Evolutionary conservation across 2,888 invertebrate genomes (phyloP), one percentile per base, ranked within the genome.

Genomic region (Euproctis similis): DNA sequence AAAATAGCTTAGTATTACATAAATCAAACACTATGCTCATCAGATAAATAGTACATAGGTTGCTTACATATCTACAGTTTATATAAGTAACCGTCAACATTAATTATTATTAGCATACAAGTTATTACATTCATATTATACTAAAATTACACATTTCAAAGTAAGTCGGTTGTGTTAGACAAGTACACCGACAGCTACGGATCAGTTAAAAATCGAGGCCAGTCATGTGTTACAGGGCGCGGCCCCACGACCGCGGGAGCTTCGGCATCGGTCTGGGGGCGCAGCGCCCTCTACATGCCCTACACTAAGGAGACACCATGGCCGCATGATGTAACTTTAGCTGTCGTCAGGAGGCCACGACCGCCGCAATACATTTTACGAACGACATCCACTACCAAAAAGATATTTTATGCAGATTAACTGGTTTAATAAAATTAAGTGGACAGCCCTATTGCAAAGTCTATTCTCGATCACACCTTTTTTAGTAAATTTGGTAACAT

Each of bases 71-170:
- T 56, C 62, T 63, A 69, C 46, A 61, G n/a, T n/a, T 39, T 56
- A 57, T 58, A 62, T 56, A 66, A 70, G 69, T 68, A 52, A 63
- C 47, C 58, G 55, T 53, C 46, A 52, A 59, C 45, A 64, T 61
- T 59, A 65, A 36, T 47, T 66, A 65, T 62, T n/a, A n/a, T n/a
- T n/a, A n/a, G n/a, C n/a, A n/a, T n/a, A n/a, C n/a, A n/a, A n/a
- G n/a, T 43, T 48, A 47, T 44, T 51, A 40, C 35, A 49, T 33
- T 36, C 7, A 21, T 21, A 53, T 46, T 45, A 39, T 30, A 43
- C 48, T 72, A 72, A 54, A 75, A 76, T 81, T 78, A 76, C 80
- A 81, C 81, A 81, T 80, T 81, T 80, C 80, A 78, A 63, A 74
- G 80, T 68, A 60, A 72, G 77, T 78, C 77, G 46, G 51, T n/a